Base-by-base conservation (phyloP, 2,888 invertebrate genomes). In the Cosmia trapezina region DNA sequence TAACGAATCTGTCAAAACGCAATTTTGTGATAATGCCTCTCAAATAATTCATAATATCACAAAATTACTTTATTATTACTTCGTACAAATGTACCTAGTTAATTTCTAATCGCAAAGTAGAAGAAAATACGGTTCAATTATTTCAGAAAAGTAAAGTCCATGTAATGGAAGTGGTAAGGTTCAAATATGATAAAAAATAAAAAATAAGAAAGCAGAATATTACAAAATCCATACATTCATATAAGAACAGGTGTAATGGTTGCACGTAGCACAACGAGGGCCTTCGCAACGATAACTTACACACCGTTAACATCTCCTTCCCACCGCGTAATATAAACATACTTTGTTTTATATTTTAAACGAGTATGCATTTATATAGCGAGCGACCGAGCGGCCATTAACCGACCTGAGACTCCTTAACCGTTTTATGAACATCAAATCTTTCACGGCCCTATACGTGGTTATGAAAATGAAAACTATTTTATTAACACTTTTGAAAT, bases 261-360 rank as follows among this genome's bases (percentile, higher is more conserved):
- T 19, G 67, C 70, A 84, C 76, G 81, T 54, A 63, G 70, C 22
- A 80, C 63, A 57, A 57, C 66, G 59, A 79, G 67, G 67, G 65
- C 62, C 11, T 69, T 60, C 45, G 33, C 37, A n/a, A 57, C 80
- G 61, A 84, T 81, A 81, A 81, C 84, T 81, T 80, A 81, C 80
- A 81, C 76, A 12, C 84, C 80, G 84, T 81, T 81, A 81, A 84
- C 81, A 84, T 81, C 76, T 81, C 33, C 68, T 72, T 80, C 65
- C 67, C 69, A 57, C 81, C 41, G 47, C 47, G 66, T 74, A 73
- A 74, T 83, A 80, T 76, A 80, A 81, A 81, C 81, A 75, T 81
- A 84, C 81, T 81, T 81, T 81, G 81, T 81, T 81, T 81, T 76
- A 75, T 76, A 81, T 81, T 83, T 70, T 81, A 75, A 80, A 81